Evolutionary conservation across 2,888 invertebrate species (phyloP).

Genomic region (Disparrhopalites patrizii): DNA sequence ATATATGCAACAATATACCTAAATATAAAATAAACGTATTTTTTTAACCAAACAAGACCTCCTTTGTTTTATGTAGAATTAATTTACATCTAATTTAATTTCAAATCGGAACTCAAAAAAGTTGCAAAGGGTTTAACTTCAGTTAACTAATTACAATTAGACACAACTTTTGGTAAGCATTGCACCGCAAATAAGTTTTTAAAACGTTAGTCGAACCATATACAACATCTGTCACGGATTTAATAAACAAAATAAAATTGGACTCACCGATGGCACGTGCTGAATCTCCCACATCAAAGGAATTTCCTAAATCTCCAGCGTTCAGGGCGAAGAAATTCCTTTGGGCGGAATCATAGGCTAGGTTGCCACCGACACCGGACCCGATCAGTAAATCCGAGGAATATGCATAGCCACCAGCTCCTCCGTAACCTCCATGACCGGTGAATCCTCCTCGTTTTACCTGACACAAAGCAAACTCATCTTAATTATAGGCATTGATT

Average conservation of each 20-base stretch:
- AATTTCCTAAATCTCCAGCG: constrained; percentile 32
- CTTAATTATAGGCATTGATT: neutral
- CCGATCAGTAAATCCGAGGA: constrained; percentile 35
- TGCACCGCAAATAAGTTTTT: neutral
- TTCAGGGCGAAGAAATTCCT: constrained; percentile 32
- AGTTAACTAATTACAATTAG: neutral
- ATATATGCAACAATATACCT: no score
- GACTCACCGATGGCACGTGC: constrained; percentile 29
- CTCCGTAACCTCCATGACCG: constrained; percentile 31
- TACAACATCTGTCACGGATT: neutral
- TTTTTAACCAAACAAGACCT: no score
- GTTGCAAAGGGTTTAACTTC: no score
- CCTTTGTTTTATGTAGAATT: no score
- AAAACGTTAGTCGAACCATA: neutral
- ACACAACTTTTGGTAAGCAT: no score
- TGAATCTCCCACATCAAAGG: constrained; percentile 37
- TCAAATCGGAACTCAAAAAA: no score
- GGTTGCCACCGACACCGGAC: constrained; percentile 32
- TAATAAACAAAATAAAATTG: neutral
- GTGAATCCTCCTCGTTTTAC: constrained; percentile 35
- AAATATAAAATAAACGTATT: neutral
- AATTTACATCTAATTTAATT: no score
- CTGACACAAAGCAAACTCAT: constrained; percentile 7
- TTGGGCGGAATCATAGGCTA: constrained; percentile 34
- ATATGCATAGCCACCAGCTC: constrained; percentile 29